Evolutionary conservation across 2,888 invertebrate species (phyloP), one percentile per base, ranked within the genome.

Genomic region (Crioceris asparagi): DNA sequence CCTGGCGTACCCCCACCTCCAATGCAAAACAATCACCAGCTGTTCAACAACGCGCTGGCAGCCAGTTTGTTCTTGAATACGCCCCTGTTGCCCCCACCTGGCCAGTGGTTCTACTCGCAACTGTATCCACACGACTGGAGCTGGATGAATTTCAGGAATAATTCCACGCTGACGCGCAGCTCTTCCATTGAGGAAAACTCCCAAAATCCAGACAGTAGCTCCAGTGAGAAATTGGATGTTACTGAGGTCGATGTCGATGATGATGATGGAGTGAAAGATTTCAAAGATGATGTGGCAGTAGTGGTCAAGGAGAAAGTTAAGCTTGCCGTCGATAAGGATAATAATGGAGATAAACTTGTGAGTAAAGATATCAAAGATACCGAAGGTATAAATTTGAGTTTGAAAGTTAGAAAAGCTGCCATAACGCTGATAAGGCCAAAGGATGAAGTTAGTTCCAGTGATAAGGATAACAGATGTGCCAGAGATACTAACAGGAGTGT

Each of bases 61-160:
- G 81, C 81, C 1, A 80, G 80, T 58, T 65, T 83, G 33, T 83
- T 83, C 55, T 68, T 83, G 23, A 83, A 83, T 55, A 75, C 81
- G 3, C 83, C 83, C 0, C 65, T 83, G 10, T 62, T 83, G 43
- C 83, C 83, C 1, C 80, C 82, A 1, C 82, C 82, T 4, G 79
- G 79, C 23, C 83, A 83, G 42, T 83, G 83, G 83, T 62, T 83
- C 4, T 83, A 83, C 54, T 80, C 81, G 0, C 83, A 83, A 53
- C 66, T 84, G 2, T 83, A 83, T 55, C 78, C 78, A 35, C 76
- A 77, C 48, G 80, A 80, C 42, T 75, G 79, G 67, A 67, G 70
- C 2, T 81, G 81, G 81, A 68, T 82, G 55, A 67, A 71, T 18
- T 61, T 68, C 32, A 61, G 68, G 14, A 61, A 61, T 39, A 60